Base-by-base conservation (phyloP, 2,797 vertebrate species). In the Aplochiton taeniatus region DNA sequence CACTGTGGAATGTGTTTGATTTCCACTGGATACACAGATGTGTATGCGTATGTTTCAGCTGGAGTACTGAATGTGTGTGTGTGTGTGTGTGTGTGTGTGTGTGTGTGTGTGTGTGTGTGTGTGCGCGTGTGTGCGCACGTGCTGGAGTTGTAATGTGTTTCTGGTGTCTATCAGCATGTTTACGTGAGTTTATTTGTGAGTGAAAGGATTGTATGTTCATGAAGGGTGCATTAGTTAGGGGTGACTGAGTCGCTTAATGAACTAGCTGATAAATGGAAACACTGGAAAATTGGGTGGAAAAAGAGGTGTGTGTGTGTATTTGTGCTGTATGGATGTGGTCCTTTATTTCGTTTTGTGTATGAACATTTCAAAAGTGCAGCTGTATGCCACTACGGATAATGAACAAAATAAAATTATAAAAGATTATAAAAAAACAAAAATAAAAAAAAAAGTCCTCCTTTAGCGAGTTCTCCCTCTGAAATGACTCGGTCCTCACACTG, bases 191-290 rank as follows among this genome's bases (percentile, higher is more conserved):
- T 18, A 17, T 51, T 8, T 17, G 51, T 9, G 8, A 3, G 51
- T n/a, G 16, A 17, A 17, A 1, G 16, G 42, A 16, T 17, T 16
- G 14, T 42, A 16, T 47, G 44, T 19, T 43, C n/a, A 41, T 41
- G 19, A 8, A 7, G 7, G 52, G 46, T 47, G 46, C 4, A 16
- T 51, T 13, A 8, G 63, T 17, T 2, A 42, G 9, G 46, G 63
- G 19, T 65, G 54, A 41, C 46, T 14, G 58, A 51, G 44, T 65
- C 51, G 20, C 78, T 79, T 77, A 80, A 64, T 69, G 73, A 62
- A 48, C 67, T 59, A 50, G 55, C 78, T 63, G 65, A 60, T 82
- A 68, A 54, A 65, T 81, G 76, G 78, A 83, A 83, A 82, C 55
- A 57, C 12, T 12, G 53, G 63, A 60, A 48, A 60, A 51, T 4